Evolutionary conservation across 2,797 vertebrate genomes (phyloP), one percentile per base, ranked within the genome.

Genomic region (Microctenopoma steveboyesi): DNA sequence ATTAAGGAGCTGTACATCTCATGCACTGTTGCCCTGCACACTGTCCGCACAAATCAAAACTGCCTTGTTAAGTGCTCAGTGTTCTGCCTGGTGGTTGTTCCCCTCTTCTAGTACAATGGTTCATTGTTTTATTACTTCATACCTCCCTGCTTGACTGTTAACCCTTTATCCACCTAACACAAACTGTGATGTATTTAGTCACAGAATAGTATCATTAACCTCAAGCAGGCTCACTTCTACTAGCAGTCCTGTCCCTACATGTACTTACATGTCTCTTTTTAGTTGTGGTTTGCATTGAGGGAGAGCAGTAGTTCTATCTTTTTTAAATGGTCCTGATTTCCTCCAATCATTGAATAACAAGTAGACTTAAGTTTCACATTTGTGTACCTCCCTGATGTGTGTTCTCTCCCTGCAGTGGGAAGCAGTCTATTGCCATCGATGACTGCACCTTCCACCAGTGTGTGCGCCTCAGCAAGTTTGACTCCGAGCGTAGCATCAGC

Each of bases 401-500:
- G 55, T 30, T 76, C 42, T 88, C 75, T 79, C 59, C 69, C 69
- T 66, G 7, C 84, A 99, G 97, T 0, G 97, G 98, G 82, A 99
- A 99, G 91, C 98, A 99, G 94, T 99, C 94, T 63, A 95, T 95
- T 68, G 94, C 94, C 81, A 95, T 95, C 51, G 94, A 95, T 1
- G 94, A 95, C 91, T 95, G 94, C 89, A 95, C 94, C 64, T 95
- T 95, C 86, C 93, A 95, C 79, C 94, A 95, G 85, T 95, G 94
- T 51, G 94, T 95, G 73, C 94, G 94, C 27, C 94, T 99, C 91
- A 99, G 98, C 93, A 99, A 99, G 91, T 99, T 99, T 74, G 98
- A 99, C 91, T 99, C 98, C 0, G 98, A 99, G 93, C 95, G 98
- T 58, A 99, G 98, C 93, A 99, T 99, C 94, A 99, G 98, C 90